Conservation (phyloP, 2,113 vertebrate species). For the Camelus dromedarius region DNA sequence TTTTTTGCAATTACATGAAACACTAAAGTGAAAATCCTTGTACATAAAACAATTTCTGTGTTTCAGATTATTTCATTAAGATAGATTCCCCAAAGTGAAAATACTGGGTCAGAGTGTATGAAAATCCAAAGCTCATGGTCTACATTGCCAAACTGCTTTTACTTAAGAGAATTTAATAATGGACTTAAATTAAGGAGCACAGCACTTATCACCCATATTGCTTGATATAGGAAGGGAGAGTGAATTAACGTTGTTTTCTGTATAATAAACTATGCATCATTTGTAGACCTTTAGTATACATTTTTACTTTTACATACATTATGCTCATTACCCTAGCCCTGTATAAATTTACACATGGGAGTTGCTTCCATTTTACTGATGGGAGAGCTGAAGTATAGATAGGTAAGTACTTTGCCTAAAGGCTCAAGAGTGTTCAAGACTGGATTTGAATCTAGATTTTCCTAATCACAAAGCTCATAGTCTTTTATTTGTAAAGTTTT, state of each 20-base stretch:
- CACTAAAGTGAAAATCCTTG: neutral
- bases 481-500: slow-evolving; percentile 21
- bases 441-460: neutral
- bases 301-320: neutral
- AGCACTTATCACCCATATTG: neutral
- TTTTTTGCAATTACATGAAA: slow-evolving; percentile 20
- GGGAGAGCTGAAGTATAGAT: slow-evolving; percentile 9
- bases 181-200: neutral
- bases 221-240: neutral
- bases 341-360: neutral
- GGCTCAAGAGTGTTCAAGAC: neutral
- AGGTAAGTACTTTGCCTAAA: slow-evolving; percentile 6
- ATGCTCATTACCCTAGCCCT: neutral
- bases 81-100: slow-evolving; percentile 44
- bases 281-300: neutral
- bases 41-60: neutral
- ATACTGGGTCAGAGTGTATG: neutral
- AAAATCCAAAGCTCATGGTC: neutral
- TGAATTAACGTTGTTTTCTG: slow-evolving; percentile 3
- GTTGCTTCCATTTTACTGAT: slow-evolving; percentile 27
- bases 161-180: slow-evolving; percentile 42
- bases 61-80: slow-evolving; percentile 18
- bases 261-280: neutral
- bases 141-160: slow-evolving; percentile 17
- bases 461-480: neutral